Conservation (phyloP, 2,113 vertebrate genomes). For the Hyperopisus bebe region DNA sequence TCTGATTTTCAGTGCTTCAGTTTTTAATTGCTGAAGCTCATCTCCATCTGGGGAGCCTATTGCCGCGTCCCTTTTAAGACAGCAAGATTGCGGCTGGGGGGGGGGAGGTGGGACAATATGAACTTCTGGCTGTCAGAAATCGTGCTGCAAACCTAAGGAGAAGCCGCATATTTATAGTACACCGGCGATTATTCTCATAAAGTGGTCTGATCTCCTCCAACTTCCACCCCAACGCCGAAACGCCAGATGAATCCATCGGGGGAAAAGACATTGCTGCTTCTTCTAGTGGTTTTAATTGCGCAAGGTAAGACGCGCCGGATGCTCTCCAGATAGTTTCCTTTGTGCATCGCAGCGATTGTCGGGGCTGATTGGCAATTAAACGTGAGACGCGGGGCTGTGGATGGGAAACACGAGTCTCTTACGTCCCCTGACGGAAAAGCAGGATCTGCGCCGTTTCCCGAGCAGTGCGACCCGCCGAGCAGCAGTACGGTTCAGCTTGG, state of each 20-base stretch:
- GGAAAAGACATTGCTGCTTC: conserved; percentile 47
- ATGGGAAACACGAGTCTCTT: not conserved
- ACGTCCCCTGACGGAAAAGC: not conserved
- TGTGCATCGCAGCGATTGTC: not conserved
- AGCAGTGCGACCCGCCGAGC: not conserved
- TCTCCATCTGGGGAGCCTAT: not conserved
- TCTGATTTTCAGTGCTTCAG: not conserved
- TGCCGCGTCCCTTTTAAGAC: conserved; percentile 25
- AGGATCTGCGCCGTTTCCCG: not conserved
- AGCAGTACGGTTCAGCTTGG: not conserved
- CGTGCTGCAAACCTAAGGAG: conserved; percentile 30
- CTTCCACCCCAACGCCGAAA: conserved; percentile 21
- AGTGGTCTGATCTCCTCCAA: conserved; percentile 5
- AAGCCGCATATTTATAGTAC: not conserved
- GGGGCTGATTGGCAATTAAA: not conserved
- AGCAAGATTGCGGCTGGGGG: conserved; percentile 39
- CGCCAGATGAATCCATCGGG: conserved; percentile 44
- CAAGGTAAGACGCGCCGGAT: conserved; percentile 49
- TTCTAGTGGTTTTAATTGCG: conserved; percentile 43
- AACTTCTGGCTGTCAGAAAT: conserved; percentile 43
- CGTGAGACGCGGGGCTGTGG: not conserved
- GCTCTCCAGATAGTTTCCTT: not conserved
- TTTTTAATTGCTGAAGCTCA: conserved; percentile 1
- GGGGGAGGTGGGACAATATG: conserved; percentile 54
- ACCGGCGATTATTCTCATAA: not conserved